phyloP scores from a whole-genome alignment of 2,113 vertebrate genomes.

The Garra rufa region DNA sequence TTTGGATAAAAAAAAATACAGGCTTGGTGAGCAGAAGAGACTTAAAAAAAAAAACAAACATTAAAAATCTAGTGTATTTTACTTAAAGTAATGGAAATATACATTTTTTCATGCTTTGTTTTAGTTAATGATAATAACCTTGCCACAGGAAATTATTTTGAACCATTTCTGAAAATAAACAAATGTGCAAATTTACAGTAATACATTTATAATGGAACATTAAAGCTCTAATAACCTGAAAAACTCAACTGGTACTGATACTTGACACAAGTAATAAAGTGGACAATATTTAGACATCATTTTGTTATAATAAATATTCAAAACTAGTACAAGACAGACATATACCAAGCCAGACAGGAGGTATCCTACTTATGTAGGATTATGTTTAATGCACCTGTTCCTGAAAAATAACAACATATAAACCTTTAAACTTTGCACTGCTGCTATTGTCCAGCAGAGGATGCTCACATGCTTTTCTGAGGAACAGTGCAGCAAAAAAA shows the following conservation, averaged over 20 bases:
- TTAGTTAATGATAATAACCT: no score
- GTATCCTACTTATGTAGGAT: not conserved
- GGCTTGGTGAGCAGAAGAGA: no score
- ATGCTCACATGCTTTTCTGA: not conserved
- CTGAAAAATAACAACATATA: not conserved
- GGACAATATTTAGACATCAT: not conserved
- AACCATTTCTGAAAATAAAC: not conserved
- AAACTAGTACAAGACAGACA: not conserved
- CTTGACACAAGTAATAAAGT: not conserved
- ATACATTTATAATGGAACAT: not conserved
- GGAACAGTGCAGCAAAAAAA: not conserved
- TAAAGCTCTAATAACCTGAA: not conserved
- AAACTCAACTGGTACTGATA: not conserved
- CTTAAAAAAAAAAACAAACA: no score
- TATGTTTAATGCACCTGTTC: not conserved
- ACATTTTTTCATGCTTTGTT: not conserved
- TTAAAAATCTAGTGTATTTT: no score
- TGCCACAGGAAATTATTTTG: not conserved
- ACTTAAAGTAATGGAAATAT: not conserved
- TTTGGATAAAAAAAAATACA: no score
- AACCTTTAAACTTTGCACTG: not conserved
- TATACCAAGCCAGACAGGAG: not conserved
- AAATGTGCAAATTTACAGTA: not conserved
- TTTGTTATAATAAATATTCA: not conserved
- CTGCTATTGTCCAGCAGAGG: constrained; percentile 18